Base-by-base conservation (phyloP, 2,797 vertebrate genomes). In the Takifugu ocellatus region DNA sequence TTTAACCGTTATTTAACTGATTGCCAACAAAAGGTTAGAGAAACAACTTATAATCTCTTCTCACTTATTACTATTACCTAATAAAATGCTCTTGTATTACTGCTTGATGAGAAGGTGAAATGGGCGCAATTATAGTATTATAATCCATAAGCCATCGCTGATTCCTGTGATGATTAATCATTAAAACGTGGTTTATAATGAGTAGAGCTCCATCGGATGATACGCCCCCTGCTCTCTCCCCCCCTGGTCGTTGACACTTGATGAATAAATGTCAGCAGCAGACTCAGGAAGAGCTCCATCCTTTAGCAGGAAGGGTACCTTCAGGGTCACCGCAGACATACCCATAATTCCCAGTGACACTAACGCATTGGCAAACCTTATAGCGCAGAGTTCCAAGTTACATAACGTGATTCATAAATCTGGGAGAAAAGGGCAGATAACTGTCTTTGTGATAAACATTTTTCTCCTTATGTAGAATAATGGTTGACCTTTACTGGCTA, bases 211-310 rank as follows among this genome's bases (percentile, higher is more conserved):
- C 25, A 55, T 54, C 29, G 59, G 17, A 53, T 31, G 21, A 42
- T 21, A 25, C 15, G 24, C 17, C 45, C 45, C 21, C 57, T 31
- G 5, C 54, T 58, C 42, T 53, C 10, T 53, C 16, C 55, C 55
- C 21, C 49, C 39, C 55, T n/a, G 50, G 49, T 11, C 49, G 50
- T 12, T 29, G 44, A 43, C 36, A 24, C 57, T 54, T 72, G 59
- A 77, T 54, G 59, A 54, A 27, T 67, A 70, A 77, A 82, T 83
- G 72, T 72, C 79, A 82, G 2, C 6, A 59, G 52, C 43, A 55
- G 66, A 63, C 51, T 68, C 25, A 54, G 57, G 72, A 54, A 57
- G 48, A 54, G 54, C 11, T 62, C 31, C 56, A 59, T 77, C 62
- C 29, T 67, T 56, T n/a, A 58, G 49, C 51, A 51, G 63, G 54